Percentiles rank a stretch among this genome's conserved stretches.
phyloP scores from a whole-genome alignment of 2,113 vertebrate genomes.

The Syrrhaptes paradoxus region DNA sequence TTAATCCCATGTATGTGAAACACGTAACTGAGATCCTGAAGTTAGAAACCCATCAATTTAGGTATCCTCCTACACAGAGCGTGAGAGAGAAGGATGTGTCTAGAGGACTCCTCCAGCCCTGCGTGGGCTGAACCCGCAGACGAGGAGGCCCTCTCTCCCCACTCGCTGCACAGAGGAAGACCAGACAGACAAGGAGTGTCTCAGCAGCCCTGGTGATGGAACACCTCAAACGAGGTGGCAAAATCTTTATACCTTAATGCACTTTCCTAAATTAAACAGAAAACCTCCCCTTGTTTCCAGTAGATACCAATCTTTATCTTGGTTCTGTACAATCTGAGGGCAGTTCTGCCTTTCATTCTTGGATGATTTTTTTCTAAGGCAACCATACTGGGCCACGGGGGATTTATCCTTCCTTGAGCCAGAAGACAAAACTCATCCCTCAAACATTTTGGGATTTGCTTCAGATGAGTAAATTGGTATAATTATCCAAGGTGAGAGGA shows the following conservation, averaged over 20 bases:
- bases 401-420: not conserved
- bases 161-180: not conserved
- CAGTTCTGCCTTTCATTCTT: not conserved
- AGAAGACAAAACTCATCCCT: not conserved
- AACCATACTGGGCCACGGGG: not conserved
- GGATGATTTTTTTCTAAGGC: not conserved
- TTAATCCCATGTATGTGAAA: not conserved
- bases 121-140: not conserved
- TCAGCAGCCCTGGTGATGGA: rapidly evolving
- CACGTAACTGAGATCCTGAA: not conserved
- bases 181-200: not conserved
- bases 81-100: rapidly evolving
- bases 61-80: not conserved
- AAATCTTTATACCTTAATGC: not conserved
- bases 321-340: not conserved
- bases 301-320: not conserved
- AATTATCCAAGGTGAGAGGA: not conserved
- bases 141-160: not conserved
- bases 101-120: not conserved
- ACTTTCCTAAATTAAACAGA: not conserved
- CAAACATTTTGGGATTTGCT: not conserved
- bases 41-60: not conserved
- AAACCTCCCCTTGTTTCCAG: not conserved
- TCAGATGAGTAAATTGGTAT: not conserved
- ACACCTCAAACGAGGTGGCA: not conserved